phyloP scores from a whole-genome alignment of 1,140 invertebrate species.

The Pogonus chalceus region DNA sequence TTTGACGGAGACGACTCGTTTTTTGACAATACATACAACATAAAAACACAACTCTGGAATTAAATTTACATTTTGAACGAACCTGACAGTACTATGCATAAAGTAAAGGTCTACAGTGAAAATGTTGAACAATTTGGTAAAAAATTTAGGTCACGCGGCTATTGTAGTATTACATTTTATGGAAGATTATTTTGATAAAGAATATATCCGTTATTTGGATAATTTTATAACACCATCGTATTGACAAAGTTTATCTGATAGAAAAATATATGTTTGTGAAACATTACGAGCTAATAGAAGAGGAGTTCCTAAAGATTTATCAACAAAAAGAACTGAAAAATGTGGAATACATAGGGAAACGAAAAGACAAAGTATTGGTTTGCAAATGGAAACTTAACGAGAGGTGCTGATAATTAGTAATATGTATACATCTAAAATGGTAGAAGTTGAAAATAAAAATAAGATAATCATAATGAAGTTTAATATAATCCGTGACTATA shows the following conservation, averaged over 20 bases:
- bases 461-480: constrained; percentile 7
- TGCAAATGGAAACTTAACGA: constrained; percentile 23
- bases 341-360: constrained; percentile 16
- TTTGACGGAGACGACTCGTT: too few relatives aligned
- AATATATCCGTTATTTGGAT: constrained; percentile 20
- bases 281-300: constrained; percentile 19
- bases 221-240: constrained; percentile 17
- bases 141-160: constrained; percentile 4
- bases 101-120: too few relatives aligned
- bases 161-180: constrained; percentile 10
- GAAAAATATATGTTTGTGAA: constrained; percentile 19
- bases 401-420: constrained; percentile 22
- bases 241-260: constrained; percentile 19
- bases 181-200: constrained; percentile 16
- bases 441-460: constrained; percentile 17
- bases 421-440: constrained; percentile 20
- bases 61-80: constrained; percentile 12
- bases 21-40: constrained; percentile 8
- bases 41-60: constrained; percentile 1
- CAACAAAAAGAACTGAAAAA: constrained; percentile 18
- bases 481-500: too few relatives aligned
- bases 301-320: constrained; percentile 18
- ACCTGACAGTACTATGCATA: too few relatives aligned
- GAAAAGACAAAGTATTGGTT: too few relatives aligned
- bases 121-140: too few relatives aligned